These are phyloP conservation scores for Coelopa frigida DNA, from an alignment of 1,140 invertebrate species.

Conservation along the genomic window DNA sequence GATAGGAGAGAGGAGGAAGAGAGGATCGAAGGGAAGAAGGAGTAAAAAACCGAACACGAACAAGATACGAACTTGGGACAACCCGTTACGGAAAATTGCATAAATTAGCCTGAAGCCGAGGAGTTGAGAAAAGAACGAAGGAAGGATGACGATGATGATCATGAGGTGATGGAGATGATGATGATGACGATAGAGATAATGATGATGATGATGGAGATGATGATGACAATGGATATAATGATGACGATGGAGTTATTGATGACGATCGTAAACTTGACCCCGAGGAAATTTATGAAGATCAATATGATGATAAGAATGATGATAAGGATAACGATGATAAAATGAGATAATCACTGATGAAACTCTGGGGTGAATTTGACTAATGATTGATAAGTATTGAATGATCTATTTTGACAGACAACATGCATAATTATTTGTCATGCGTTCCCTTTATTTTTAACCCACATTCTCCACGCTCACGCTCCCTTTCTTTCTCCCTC, in stretches of 20 bases:
- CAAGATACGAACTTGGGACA: too few species aligned
- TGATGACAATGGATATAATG: not conserved
- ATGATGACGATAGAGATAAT: too few species aligned
- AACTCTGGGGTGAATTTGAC: not conserved
- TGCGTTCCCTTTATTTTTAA: not conserved
- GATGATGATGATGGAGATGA: too few species aligned
- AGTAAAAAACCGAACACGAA: too few species aligned
- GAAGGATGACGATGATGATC: too few species aligned
- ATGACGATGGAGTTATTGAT: conserved; percentile 3
- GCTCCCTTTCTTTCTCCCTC: not conserved
- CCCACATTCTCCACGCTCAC: not conserved
- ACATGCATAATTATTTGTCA: conserved; percentile 11
- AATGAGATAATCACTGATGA: not conserved
- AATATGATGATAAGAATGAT: not conserved
- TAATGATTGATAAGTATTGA: not conserved
- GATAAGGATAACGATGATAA: too few species aligned
- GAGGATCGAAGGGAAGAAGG: not conserved
- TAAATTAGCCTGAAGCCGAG: too few species aligned
- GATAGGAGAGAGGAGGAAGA: not conserved
- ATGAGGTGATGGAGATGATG: too few species aligned
- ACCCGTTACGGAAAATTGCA: too few species aligned
- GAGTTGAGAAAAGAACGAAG: too few species aligned
- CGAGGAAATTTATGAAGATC: not conserved
- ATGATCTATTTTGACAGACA: conserved; percentile 8
- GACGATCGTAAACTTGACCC: too few species aligned